These are phyloP conservation scores for Notothenia rossii DNA, from an alignment of 2,113 vertebrate species.

Conservation along the genomic window DNA sequence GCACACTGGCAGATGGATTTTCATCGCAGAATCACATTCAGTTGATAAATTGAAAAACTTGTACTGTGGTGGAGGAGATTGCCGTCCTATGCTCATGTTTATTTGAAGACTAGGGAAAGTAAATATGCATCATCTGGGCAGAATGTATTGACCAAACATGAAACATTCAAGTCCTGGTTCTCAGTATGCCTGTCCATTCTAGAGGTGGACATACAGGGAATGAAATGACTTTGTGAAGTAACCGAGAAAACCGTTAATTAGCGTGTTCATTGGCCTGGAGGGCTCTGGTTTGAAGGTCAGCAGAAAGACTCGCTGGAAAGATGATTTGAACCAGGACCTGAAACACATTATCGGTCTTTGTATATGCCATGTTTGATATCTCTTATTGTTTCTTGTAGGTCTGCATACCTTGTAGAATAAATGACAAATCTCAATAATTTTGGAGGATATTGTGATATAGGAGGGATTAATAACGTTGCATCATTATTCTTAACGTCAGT, in stretches of 20 bases:
- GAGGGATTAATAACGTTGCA: too few relatives aligned
- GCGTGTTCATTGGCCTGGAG: conserved; percentile 52
- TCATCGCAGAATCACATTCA: conserved; percentile 26
- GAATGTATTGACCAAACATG: conserved; percentile 20
- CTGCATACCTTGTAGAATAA: too few relatives aligned
- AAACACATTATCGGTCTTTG: conserved; percentile 4
- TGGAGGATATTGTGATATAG: too few relatives aligned
- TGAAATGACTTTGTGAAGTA: conserved; percentile 60
- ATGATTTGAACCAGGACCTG: conserved; percentile 54
- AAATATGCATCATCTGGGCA: conserved; percentile 44
- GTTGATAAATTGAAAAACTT: conserved; percentile 3
- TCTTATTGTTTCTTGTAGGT: not conserved
- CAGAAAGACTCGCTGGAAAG: conserved; percentile 49
- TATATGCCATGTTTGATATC: conserved; percentile 21
- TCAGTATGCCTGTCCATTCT: conserved; percentile 36
- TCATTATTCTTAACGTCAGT: too few relatives aligned
- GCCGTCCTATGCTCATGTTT: conserved; percentile 21
- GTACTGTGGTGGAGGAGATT: not conserved
- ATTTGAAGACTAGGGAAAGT: conserved; percentile 11
- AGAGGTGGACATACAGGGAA: conserved; percentile 49
- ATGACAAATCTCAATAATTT: too few relatives aligned
- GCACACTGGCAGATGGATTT: conserved; percentile 22
- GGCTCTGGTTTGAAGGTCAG: conserved; percentile 72
- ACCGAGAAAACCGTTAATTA: conserved; percentile 61
- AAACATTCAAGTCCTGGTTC: conserved; percentile 40